phyloP scores from a whole-genome alignment of 2,888 invertebrate species.

The Allygus modestus region DNA sequence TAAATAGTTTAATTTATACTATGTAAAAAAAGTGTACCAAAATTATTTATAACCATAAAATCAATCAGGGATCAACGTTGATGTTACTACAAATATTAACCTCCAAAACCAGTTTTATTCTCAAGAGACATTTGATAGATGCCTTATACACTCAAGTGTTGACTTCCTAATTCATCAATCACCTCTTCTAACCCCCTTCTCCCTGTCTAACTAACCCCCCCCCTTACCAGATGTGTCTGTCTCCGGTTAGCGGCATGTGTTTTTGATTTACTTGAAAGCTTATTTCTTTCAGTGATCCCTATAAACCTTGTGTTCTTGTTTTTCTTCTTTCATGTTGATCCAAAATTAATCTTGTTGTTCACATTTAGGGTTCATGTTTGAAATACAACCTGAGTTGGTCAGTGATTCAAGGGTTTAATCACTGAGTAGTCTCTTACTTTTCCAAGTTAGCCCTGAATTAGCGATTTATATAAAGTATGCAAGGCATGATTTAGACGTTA shows the following conservation, averaged over 20 bases:
- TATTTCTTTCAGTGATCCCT: not conserved
- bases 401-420: too few relatives aligned
- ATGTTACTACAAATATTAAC: not conserved
- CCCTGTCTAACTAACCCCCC: not conserved
- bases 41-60: not conserved
- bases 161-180: constrained; percentile 2
- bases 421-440: too few relatives aligned
- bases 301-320: not conserved
- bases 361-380: too few relatives aligned
- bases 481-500: too few relatives aligned
- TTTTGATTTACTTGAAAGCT: not conserved
- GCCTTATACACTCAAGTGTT: not conserved
- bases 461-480: too few relatives aligned
- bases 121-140: constrained; percentile 12
- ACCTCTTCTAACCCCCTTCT: not conserved
- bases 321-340: not conserved
- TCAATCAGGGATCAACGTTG: too few relatives aligned
- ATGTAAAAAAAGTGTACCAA: too few relatives aligned
- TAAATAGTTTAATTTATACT: too few relatives aligned
- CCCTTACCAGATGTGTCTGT: constrained; percentile 4
- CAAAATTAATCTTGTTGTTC: too few relatives aligned
- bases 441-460: too few relatives aligned
- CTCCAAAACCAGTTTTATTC: not conserved
- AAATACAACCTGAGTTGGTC: too few relatives aligned
- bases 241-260: not conserved